Conservation (phyloP, 2,888 invertebrate species). For the Heliconius aoede region DNA sequence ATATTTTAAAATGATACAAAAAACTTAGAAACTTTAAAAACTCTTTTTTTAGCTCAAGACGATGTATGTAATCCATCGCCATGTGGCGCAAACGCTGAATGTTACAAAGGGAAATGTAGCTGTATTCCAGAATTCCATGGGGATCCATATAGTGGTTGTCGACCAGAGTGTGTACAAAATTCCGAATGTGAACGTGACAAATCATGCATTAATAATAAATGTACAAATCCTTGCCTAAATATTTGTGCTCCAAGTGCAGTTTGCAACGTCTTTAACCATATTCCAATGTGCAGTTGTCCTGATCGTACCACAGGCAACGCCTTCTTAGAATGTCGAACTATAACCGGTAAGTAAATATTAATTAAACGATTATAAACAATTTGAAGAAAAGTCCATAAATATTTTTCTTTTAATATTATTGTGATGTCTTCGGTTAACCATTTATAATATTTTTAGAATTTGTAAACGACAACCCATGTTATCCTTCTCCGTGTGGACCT, state of each 20-base stretch:
- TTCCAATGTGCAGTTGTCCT: slow-evolving; percentile 85
- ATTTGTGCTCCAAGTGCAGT: slow-evolving; percentile 90
- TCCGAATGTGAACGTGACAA: slow-evolving; percentile 87
- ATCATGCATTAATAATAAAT: slow-evolving; percentile 89
- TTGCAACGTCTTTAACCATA: slow-evolving; percentile 87
- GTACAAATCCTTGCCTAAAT: slow-evolving; percentile 90
- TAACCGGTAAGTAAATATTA: slow-evolving; percentile 72
- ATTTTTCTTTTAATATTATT: not conserved
- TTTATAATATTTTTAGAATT: slow-evolving; percentile 72
- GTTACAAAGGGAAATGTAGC: slow-evolving; percentile 86
- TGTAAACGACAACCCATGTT: slow-evolving; percentile 83
- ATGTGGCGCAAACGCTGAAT: slow-evolving; percentile 89
- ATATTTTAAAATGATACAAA: not conserved
- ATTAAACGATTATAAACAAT: slow-evolving; percentile 5
- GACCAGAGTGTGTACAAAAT: slow-evolving; percentile 91
- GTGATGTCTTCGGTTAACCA: not conserved
- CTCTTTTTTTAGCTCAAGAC: slow-evolving; percentile 62
- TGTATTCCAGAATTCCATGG: slow-evolving; percentile 90
- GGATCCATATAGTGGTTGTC: slow-evolving; percentile 89
- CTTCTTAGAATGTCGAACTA: slow-evolving; percentile 84
- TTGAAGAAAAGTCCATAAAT: not conserved
- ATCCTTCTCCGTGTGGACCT: slow-evolving; percentile 86
- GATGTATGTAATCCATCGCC: slow-evolving; percentile 87
- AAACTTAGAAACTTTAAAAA: not conserved
- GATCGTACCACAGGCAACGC: slow-evolving; percentile 88